Base-by-base conservation (phyloP, 2,797 vertebrate species). In the Amazonetta brasiliensis region DNA sequence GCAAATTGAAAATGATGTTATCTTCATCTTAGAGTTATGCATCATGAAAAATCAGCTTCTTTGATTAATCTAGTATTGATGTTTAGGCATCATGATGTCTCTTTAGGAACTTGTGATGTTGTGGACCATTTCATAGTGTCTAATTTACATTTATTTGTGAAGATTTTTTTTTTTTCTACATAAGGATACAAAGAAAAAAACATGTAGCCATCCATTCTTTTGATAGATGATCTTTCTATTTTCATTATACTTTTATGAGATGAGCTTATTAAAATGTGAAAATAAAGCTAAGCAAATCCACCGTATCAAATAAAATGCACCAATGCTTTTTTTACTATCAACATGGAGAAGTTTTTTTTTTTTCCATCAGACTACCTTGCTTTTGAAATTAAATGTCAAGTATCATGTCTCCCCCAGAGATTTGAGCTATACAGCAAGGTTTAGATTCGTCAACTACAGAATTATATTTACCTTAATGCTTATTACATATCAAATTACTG, bases 221-320 rank as follows among this genome's bases (percentile, higher is more conserved):
- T 97, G 97, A 96, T 94, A 88, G 83, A 94, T 96, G 87, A 95
- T 97, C 90, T 96, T 98, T 95, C 90, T 96, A 91, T 97, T 98
- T 97, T 97, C 96, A 97, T 98, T 97, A 95, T 93, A 89, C 77
- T 97, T 97, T 97, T 97, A 97, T 97, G 97, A 97, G 86, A 86
- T 94, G 92, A 97, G 90, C 95, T 97, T 97, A 98, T 97, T 98
- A 97, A 97, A 98, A 97, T 95, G 92, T 96, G 95, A 96, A 97
- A 97, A 97, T 97, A 97, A 96, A 96, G 91, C 84, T 93, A 94
- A 97, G 82, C 67, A 98, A 97, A 97, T 97, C 77, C 93, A 95
- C 91, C 87, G 82, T 92, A 95, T 95, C 86, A 97, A 97, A 98
- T 97, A 96, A 97, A 98, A 97, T 21, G 95, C 89, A 19, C 79